Evolutionary conservation across 2,113 vertebrate species (phyloP).

Genomic region (Syngnathoides biaculeatus): DNA sequence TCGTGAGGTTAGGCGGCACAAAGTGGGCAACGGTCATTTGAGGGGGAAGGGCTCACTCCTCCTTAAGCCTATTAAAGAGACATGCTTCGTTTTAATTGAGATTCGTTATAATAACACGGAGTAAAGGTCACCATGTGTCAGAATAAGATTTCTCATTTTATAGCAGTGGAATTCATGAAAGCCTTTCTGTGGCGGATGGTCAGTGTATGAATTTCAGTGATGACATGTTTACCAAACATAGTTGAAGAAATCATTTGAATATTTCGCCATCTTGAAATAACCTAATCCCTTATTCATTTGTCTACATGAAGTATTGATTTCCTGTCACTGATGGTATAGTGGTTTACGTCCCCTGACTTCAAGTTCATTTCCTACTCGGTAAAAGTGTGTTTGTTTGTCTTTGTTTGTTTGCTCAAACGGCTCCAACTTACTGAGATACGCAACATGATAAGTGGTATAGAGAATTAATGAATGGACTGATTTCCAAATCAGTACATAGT

Average conservation of each 20-base stretch:
- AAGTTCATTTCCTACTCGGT: too few relatives aligned
- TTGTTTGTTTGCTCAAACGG: too few relatives aligned
- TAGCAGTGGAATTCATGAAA: conserved; percentile 16
- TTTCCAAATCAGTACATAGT: too few relatives aligned
- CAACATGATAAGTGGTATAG: too few relatives aligned
- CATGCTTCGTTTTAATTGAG: conserved; percentile 48
- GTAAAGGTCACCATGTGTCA: conserved; percentile 45
- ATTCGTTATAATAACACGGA: conserved; percentile 44
- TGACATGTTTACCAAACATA: background rate
- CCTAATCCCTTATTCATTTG: background rate
- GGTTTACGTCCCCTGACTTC: background rate
- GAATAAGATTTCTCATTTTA: conserved; percentile 28
- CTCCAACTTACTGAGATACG: too few relatives aligned
- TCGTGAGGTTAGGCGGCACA: conserved; percentile 50
- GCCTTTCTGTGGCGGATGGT: conserved; percentile 10
- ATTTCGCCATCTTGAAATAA: background rate
- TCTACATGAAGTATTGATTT: background rate
- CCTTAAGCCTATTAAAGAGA: conserved; percentile 58
- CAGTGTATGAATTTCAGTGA: background rate
- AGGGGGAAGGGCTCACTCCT: conserved; percentile 43
- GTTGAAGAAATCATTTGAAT: background rate
- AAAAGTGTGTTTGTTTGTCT: too few relatives aligned
- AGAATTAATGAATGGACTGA: too few relatives aligned
- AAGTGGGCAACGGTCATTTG: conserved; percentile 30
- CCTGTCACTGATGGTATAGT: background rate